Conservation (phyloP, 2,113 vertebrate genomes). For the Diphyllodes magnificus region DNA sequence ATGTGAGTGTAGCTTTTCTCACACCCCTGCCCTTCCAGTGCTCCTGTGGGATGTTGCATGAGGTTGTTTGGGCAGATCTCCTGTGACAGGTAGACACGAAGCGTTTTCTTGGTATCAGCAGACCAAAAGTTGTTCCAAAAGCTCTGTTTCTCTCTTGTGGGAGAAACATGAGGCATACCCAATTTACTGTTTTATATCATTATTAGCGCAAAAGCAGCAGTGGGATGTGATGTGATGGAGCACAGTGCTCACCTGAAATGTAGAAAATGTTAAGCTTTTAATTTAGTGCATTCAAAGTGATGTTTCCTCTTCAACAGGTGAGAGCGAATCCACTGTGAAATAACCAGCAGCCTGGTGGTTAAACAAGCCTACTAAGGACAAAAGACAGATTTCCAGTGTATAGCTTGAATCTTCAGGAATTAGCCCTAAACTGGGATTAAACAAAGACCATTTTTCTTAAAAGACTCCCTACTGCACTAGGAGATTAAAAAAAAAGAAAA, state of each 20-base stretch:
- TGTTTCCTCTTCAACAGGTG: background rate
- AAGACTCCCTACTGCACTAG: background rate
- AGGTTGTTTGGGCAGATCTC: background rate
- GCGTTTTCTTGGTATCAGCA: accelerated
- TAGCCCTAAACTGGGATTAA: background rate
- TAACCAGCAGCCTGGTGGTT: background rate
- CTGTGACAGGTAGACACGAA: background rate
- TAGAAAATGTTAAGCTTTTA: background rate
- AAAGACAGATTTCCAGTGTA: background rate
- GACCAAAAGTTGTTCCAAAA: background rate
- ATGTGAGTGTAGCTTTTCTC: background rate
- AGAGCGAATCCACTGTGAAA: background rate
- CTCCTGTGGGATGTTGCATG: background rate
- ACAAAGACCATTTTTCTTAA: background rate
- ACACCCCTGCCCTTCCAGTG: background rate
- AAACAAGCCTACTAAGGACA: background rate
- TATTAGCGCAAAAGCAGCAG: background rate
- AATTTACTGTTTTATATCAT: background rate
- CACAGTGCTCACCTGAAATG: background rate
- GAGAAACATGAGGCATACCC: background rate
- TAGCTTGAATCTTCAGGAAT: background rate
- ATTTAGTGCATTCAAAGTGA: background rate
- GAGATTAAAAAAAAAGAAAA: background rate
- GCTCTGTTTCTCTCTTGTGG: background rate
- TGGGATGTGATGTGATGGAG: background rate